Evolutionary conservation across 2,113 vertebrate species (phyloP).

Genomic region (Petromus typicus): DNA sequence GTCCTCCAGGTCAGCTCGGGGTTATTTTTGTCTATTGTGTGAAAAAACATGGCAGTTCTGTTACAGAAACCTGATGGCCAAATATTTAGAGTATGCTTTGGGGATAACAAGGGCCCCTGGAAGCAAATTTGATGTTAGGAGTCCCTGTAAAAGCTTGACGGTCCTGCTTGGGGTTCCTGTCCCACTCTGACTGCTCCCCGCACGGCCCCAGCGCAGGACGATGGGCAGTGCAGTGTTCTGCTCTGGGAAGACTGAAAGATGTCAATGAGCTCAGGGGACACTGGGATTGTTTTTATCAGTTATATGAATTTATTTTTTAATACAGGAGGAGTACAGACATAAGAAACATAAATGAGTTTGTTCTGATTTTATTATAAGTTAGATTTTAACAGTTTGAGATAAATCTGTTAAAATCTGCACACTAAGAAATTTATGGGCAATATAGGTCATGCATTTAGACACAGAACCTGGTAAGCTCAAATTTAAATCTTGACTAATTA

Average conservation of each 20-base stretch:
- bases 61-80: constrained; percentile 63
- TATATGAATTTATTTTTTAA: not conserved
- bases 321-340: not conserved
- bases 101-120: constrained; percentile 49
- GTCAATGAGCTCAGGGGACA: not conserved
- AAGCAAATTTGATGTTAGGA: constrained; percentile 63
- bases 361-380: not conserved
- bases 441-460: not conserved
- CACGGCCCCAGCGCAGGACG: not conserved
- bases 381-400: not conserved
- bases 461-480: not conserved
- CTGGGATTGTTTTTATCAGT: constrained; percentile 27
- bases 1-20: constrained; percentile 75
- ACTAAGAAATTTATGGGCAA: not conserved
- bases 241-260: not conserved
- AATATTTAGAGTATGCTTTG: constrained; percentile 69
- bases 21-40: constrained; percentile 74
- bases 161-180: not conserved
- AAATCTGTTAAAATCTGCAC: not conserved
- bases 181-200: not conserved
- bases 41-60: constrained; percentile 46
- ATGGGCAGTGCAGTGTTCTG: not conserved
- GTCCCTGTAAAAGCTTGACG: constrained; percentile 58
- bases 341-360: not conserved
- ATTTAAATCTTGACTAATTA: not conserved